phyloP scores from a whole-genome alignment of 2,797 vertebrate genomes.

The Mus spretus region DNA sequence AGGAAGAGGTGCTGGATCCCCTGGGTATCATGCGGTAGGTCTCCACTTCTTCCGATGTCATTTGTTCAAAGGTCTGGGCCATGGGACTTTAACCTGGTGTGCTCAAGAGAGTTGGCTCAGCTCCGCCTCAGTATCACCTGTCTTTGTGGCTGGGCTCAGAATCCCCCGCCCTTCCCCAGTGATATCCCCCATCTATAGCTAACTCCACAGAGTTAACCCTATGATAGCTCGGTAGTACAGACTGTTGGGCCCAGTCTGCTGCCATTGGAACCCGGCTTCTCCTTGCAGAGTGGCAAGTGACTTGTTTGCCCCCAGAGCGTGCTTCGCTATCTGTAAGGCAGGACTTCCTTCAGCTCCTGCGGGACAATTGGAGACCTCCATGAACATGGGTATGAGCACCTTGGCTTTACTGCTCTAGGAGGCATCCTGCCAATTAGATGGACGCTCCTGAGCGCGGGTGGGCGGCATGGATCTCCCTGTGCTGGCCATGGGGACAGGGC shows the following conservation, averaged over 20 bases:
- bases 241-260: rapidly evolving
- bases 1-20: slow-evolving; percentile 90
- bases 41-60: neutral
- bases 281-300: neutral
- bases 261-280: neutral
- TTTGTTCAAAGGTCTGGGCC: neutral
- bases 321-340: neutral
- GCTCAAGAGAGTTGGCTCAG: neutral
- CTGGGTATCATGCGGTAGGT: slow-evolving; percentile 91
- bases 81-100: rapidly evolving
- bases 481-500: neutral
- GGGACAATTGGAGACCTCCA: neutral
- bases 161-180: neutral
- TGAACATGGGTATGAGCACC: neutral
- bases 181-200: neutral
- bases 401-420: neutral
- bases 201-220: neutral
- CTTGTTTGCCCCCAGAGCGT: neutral
- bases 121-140: rapidly evolving
- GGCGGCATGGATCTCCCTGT: neutral
- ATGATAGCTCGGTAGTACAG: neutral
- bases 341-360: neutral
- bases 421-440: neutral
- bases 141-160: neutral
- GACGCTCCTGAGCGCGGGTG: neutral